Evolutionary conservation across 2,888 invertebrate species (phyloP), one percentile per base, ranked within the genome.

Genomic region (Cecidostiba fungosa): DNA sequence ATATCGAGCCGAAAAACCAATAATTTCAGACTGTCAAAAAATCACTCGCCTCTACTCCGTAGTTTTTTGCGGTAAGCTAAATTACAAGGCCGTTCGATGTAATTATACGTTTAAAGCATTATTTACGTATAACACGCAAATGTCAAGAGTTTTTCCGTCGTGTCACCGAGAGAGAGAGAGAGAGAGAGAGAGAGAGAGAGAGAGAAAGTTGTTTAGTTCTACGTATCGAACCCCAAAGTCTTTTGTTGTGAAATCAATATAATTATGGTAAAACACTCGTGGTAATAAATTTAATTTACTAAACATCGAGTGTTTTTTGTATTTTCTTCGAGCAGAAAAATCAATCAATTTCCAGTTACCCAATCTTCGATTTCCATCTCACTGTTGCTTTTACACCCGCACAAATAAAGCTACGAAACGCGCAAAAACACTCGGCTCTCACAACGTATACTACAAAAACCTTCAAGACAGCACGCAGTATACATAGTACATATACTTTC

Each of bases 11-110:
- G 36, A 54, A 77, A 82, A 70, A 36, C 50, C 69, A 54, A 76
- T 82, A 70, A 70, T 77, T 73, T 70, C 14, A 59, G 69, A 59
- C 81, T 39, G 70, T 74, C 59, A 36, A 76, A 77, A 82, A 77
- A 47, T 32, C n/a, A 1, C n/a, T n/a, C 54, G 29, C 62, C 43
- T 19, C 29, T 10, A 23, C 39, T 32, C 62, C 47, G 32, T 54
- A 77, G 0, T 36, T 4, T 82, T 70, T 70, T 47, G 47, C 23
- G 2, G 19, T 19, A 1, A 16, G 29, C 54, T 82, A 74, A n/a
- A 82, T 74, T 66, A 66, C 23, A 36, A 54, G 32, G 39, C 29
- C 19, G n/a, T 26, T 72, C 19, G 47, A 23, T 47, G 29, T 66
- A 47, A 66, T 74, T 76, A 43, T 10, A 43, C 62, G 32, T 39